Evolutionary conservation across 2,888 invertebrate species (phyloP).

Genomic region (Drosophila rellima): DNA sequence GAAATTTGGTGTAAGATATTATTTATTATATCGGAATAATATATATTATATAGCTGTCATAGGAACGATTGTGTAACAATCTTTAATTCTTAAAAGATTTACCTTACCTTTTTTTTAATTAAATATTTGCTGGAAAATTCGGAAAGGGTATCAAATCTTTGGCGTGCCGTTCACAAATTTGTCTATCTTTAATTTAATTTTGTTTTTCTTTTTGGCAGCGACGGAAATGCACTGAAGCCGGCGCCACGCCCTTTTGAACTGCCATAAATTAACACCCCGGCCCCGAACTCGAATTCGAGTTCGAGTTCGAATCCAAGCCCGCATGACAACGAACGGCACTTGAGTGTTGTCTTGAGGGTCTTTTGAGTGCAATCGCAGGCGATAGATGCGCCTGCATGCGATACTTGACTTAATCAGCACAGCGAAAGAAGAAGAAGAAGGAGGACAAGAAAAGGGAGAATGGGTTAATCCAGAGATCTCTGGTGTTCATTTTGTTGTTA

Average conservation of each 20-base stretch:
- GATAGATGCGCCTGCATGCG: slow-evolving; percentile 38
- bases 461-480: slow-evolving; percentile 8
- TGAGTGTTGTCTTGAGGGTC: slow-evolving; percentile 17
- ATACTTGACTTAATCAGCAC: slow-evolving; percentile 43
- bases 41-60: too few relatives aligned
- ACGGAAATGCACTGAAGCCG: slow-evolving; percentile 40
- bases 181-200: not conserved
- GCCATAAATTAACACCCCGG: slow-evolving; percentile 68
- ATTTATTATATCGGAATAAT: too few relatives aligned
- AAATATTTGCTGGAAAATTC: not conserved
- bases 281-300: not conserved
- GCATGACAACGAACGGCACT: slow-evolving; percentile 29
- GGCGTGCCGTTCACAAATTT: not conserved
- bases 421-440: not conserved
- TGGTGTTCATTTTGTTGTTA: not conserved
- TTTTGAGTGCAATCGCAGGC: slow-evolving; percentile 28
- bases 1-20: too few relatives aligned
- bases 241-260: slow-evolving; percentile 73
- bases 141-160: not conserved
- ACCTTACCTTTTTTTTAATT: not conserved
- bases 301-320: slow-evolving; percentile 11
- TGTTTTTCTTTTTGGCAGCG: slow-evolving; percentile 10
- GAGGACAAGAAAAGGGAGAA: not conserved
- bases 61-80: not conserved
- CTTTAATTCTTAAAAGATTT: not conserved